Conservation (phyloP, 2,888 invertebrate genomes). For the Rhamnusium bicolor region DNA sequence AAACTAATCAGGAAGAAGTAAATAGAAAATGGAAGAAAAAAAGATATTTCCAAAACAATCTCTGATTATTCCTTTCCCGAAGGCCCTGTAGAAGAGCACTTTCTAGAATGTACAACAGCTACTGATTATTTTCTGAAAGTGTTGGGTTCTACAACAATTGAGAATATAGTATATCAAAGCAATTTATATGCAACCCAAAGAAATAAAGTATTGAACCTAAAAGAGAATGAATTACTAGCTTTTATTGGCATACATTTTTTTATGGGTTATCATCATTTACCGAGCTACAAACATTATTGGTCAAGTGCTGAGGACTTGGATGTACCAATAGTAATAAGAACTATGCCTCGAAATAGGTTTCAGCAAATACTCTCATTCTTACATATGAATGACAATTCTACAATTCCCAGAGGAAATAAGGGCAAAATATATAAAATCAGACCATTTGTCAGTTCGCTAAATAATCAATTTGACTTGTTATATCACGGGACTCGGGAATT, state of each 20-base stretch:
- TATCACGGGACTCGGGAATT: slow-evolving; percentile 5
- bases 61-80: neutral
- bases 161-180: slow-evolving; percentile 1
- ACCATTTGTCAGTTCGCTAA: slow-evolving; percentile 17
- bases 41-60: too few relatives aligned
- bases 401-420: slow-evolving; percentile 24
- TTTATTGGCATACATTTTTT: slow-evolving; percentile 30
- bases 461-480: slow-evolving; percentile 10
- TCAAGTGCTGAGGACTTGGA: slow-evolving; percentile 19
- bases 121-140: slow-evolving; percentile 28
- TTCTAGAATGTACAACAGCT: slow-evolving; percentile 10
- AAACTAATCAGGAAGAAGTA: too few relatives aligned
- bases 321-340: slow-evolving; percentile 5
- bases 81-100: slow-evolving; percentile 19
- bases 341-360: slow-evolving; percentile 21
- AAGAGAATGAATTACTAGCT: slow-evolving; percentile 24
- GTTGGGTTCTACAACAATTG: slow-evolving; percentile 19
- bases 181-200: slow-evolving; percentile 29
- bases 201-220: slow-evolving; percentile 29
- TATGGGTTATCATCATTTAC: slow-evolving; percentile 29
- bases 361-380: slow-evolving; percentile 18
- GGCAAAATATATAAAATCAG: slow-evolving; percentile 11
- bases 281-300: too few relatives aligned
- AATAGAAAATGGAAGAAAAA: too few relatives aligned
- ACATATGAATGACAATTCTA: slow-evolving; percentile 22